phyloP scores from a whole-genome alignment of 2,797 vertebrate species.

The Chelmon rostratus region DNA sequence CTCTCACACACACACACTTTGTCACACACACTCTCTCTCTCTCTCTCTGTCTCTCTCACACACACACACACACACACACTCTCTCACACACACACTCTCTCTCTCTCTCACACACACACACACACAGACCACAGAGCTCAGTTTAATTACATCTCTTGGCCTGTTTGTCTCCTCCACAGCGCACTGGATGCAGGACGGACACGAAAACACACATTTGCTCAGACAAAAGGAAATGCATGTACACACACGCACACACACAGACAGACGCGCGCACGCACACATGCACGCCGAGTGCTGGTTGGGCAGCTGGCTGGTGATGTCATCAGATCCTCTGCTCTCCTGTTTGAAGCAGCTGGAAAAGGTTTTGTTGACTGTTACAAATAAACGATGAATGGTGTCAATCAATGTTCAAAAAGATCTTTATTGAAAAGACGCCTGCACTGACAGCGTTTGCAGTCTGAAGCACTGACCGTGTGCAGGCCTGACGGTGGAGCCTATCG shows the following conservation, averaged over 20 bases:
- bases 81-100: background rate
- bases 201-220: background rate
- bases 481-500: too few species aligned
- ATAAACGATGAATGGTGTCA: too few species aligned
- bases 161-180: constrained; percentile 20
- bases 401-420: too few species aligned
- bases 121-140: background rate
- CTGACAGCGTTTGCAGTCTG: too few species aligned
- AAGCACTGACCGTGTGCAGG: too few species aligned
- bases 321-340: background rate
- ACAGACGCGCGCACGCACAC: constrained; percentile 9
- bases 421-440: too few species aligned
- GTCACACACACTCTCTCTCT: too few species aligned
- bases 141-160: constrained; percentile 29
- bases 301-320: constrained; percentile 5
- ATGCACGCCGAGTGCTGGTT: background rate
- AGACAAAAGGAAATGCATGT: too few species aligned
- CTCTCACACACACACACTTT: too few species aligned
- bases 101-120: constrained; percentile 2
- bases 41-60: too few species aligned
- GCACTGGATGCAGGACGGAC: background rate
- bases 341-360: background rate
- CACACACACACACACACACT: background rate
- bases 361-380: too few species aligned
- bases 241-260: constrained; percentile 9